These are phyloP conservation scores for Pseudochromis fuscus DNA, from an alignment of 2,797 vertebrate genomes.

Conservation along the genomic window DNA sequence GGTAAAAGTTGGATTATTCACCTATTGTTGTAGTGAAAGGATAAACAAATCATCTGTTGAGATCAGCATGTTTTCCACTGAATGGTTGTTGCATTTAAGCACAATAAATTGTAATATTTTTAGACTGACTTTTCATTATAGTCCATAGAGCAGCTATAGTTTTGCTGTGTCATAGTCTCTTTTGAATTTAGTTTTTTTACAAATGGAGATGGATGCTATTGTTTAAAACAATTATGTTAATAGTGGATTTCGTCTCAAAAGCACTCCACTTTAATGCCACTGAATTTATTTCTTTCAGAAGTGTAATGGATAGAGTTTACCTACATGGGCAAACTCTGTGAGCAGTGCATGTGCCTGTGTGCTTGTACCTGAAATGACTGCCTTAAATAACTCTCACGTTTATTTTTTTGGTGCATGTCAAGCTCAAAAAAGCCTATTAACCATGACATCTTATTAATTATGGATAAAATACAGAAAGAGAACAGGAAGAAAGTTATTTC, in stretches of 20 bases:
- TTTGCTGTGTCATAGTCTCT: too few relatives aligned
- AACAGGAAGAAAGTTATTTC: not conserved
- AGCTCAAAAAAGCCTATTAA: slow-evolving; percentile 9
- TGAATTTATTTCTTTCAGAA: not conserved
- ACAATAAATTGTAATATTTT: too few relatives aligned
- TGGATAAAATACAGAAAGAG: not conserved
- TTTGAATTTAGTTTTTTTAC: too few relatives aligned
- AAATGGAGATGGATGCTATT: not conserved
- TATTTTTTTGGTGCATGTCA: slow-evolving; percentile 8
- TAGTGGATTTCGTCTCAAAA: not conserved
- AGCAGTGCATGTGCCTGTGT: not conserved
- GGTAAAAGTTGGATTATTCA: not conserved
- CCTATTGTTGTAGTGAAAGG: too few relatives aligned
- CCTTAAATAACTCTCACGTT: slow-evolving; percentile 11
- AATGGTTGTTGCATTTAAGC: not conserved
- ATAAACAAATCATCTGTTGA: not conserved
- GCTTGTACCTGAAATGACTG: slow-evolving; percentile 1
- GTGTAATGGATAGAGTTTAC: not conserved
- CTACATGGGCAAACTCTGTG: not conserved
- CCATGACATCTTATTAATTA: slow-evolving; percentile 28
- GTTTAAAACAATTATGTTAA: not conserved
- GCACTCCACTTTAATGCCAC: too few relatives aligned
- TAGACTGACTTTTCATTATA: too few relatives aligned
- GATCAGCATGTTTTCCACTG: not conserved
- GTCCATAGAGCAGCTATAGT: too few relatives aligned